Evolutionary conservation across 1,140 invertebrate species (phyloP), one percentile per base, ranked within the genome.

Genomic region (Helicoverpa zea): DNA sequence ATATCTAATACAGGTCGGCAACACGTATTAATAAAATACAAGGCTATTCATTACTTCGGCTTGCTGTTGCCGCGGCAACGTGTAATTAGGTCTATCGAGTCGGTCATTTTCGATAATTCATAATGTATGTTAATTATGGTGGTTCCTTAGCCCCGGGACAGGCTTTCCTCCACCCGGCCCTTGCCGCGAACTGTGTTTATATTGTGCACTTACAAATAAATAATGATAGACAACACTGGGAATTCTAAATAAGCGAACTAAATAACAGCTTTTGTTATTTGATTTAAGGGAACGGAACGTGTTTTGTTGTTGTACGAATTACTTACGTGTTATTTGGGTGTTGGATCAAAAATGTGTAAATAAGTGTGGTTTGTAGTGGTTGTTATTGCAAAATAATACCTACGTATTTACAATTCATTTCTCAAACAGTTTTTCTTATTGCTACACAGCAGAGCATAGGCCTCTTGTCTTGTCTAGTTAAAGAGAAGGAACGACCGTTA

Each of bases 71-170:
- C 78, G 83, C 76, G 81, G 83, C 73, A 92, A 87, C 89, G 76
- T 88, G 87, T 90, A 92, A 94, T 94, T 93, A 94, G 86, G 86
- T 82, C 80, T 85, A 89, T 90, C 82, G 88, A 86, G 80, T 81
- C 84, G 90, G 88, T 89, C 89, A 89, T 92, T 94, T 92, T 86
- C 87, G 88, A 92, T 94, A 94, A 91, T 92, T 92, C 90, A 92
- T 92, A 94, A 93, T 94, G 91, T 88, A 94, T 92, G 92, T 89
- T 93, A 94, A 94, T 94, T 92, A 93, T 92, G 90, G 90, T 83
- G 88, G 86, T 82, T 59, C 79, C 83, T 81, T 84, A 79, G 91
- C 91, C 89, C 78, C 87, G 86, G 89, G 91, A 88, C 86, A 89
- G 73, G 72, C 76, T 74, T 80, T 70, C 76, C 61, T 78, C 49